A percentile compares a stretch with the other conserved stretches of the same genome.
Evolutionary conservation across 2,888 invertebrate species (phyloP).

Genomic region (Euzophera pinguis): DNA sequence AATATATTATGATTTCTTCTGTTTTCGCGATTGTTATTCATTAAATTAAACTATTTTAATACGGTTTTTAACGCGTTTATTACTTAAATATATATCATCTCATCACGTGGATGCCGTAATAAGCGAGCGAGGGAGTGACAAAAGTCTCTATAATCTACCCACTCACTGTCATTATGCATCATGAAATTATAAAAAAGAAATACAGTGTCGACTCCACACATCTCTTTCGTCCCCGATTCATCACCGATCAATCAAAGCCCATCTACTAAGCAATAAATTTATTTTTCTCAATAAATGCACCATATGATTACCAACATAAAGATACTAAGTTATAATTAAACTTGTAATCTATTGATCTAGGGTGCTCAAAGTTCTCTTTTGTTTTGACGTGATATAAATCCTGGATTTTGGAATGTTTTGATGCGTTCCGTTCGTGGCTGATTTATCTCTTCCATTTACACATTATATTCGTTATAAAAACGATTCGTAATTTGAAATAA

Average conservation of each 20-base stretch:
- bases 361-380: not conserved
- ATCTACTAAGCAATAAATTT: slow-evolving; percentile 59
- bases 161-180: no score
- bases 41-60: no score
- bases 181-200: not conserved
- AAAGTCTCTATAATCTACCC: no score
- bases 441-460: not conserved
- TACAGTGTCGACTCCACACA: slow-evolving; percentile 26
- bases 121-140: no score
- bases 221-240: slow-evolving; percentile 37
- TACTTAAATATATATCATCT: no score
- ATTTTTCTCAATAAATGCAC: slow-evolving; percentile 37
- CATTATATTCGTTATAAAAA: no score
- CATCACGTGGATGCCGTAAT: no score
- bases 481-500: no score
- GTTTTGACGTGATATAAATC: slow-evolving; percentile 4
- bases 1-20: no score
- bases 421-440: not conserved
- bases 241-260: slow-evolving; percentile 69
- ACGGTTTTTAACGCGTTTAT: no score
- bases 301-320: slow-evolving; percentile 50
- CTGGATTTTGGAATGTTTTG: slow-evolving; percentile 2
- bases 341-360: slow-evolving; percentile 11
- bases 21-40: no score
- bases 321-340: slow-evolving; percentile 12